Evolutionary conservation across 2,888 invertebrate genomes (phyloP), one percentile per base, ranked within the genome.

Genomic region (Rutpela maculata): DNA sequence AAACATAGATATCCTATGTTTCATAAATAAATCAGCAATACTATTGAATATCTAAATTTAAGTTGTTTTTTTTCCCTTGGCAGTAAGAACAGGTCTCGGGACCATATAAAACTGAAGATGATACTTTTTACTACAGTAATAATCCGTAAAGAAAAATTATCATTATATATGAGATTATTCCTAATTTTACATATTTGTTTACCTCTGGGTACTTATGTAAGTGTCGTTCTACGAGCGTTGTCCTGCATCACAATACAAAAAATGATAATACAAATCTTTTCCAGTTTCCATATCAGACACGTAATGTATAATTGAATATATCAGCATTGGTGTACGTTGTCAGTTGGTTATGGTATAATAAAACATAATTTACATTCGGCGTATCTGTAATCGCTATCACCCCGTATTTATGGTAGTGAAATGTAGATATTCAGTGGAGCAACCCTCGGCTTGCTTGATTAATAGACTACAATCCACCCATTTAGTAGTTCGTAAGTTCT

Each of bases 401-500:
- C 84, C 83, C 82, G 84, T 85, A 86, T 86, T 86, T 85, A 85
- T 85, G 85, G 82, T 80, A 81, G 81, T 81, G 82, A 85, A 86
- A 86, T 85, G 85, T 84, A 84, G 86, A 85, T 84, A 83, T 82
- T 84, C 83, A 80, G 81, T 31, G 50, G 73, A 71, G 78, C 84
- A 80, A 84, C 86, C 85, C 86, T 84, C 80, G 81, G 80, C 81
- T 78, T 78, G 79, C 82, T 86, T 88, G 87, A 88, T 88, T 88
- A 88, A 88, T 88, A 87, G 87, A 86, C 87, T 88, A 84, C 86
- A 86, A 87, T 86, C 87, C 86, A 83, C 87, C 85, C 88, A 85
- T 87, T 88, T 87, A 87, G 86, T 86, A 87, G 87, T 87, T 87
- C 85, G 86, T 87, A 87, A 87, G 86, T 87, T 86, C 84, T 83